Evolutionary conservation across 2,888 invertebrate species (phyloP).

Genomic region (Plemyria rubiginata): DNA sequence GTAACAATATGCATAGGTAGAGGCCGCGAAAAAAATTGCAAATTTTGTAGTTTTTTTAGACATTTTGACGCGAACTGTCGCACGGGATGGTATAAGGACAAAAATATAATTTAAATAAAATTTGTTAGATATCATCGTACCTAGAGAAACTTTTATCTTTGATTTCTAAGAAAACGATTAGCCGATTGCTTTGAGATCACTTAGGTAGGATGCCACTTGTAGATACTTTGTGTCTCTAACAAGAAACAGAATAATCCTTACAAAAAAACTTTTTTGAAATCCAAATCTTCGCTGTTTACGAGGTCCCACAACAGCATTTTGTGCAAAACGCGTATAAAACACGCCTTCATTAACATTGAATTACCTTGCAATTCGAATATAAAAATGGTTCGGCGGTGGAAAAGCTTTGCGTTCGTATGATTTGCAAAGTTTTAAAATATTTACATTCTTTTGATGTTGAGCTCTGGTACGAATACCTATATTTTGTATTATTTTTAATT

Average conservation of each 20-base stretch:
- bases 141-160: no score
- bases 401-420: neutral
- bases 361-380: constrained; percentile 17
- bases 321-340: constrained; percentile 20
- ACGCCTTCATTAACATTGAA: constrained; percentile 26
- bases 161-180: no score
- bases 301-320: constrained; percentile 6
- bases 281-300: neutral
- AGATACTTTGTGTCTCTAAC: neutral
- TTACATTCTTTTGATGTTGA: neutral
- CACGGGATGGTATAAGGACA: no score
- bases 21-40: no score
- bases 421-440: neutral
- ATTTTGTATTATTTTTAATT: neutral
- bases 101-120: no score
- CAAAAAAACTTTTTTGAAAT: neutral
- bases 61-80: no score
- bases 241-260: neutral
- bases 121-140: no score
- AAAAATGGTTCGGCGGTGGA: constrained; percentile 13
- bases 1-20: no score
- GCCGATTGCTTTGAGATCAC: no score
- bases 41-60: no score
- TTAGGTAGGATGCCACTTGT: no score
- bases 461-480: neutral